These are phyloP conservation scores for Parazoanthus swiftii DNA, from an alignment of 92 coral and sea anemone genomes.

Conservation along the genomic window DNA sequence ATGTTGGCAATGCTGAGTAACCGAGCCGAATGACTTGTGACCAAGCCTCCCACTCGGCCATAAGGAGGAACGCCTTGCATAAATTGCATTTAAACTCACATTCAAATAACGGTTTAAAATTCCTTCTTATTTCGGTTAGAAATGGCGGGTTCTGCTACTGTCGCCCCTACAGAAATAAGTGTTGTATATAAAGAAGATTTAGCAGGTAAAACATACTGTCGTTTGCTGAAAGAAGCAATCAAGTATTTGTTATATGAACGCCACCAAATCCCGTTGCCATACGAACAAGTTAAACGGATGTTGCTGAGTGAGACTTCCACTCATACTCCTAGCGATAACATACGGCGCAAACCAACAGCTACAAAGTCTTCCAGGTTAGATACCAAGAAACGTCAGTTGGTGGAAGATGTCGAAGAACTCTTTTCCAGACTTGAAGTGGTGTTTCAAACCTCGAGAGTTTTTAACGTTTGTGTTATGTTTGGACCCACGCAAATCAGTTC, in stretches of 20 bases:
- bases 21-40: slow-evolving; percentile 23
- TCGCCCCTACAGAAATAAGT: slow-evolving; percentile 42
- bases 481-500: slow-evolving; percentile 97
- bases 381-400: slow-evolving; percentile 63
- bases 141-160: slow-evolving; percentile 45
- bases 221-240: slow-evolving; percentile 71
- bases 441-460: slow-evolving; percentile 58
- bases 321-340: slow-evolving; percentile 28
- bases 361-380: slow-evolving; percentile 46
- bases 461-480: slow-evolving; percentile 66
- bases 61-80: background rate
- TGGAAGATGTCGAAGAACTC: slow-evolving; percentile 61
- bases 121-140: background rate
- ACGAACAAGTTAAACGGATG: slow-evolving; percentile 71
- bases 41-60: background rate
- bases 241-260: slow-evolving; percentile 88
- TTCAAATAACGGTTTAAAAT: background rate
- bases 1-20: slow-evolving; percentile 69
- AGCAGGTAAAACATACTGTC: slow-evolving; percentile 45
- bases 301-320: slow-evolving; percentile 37
- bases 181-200: slow-evolving; percentile 57
- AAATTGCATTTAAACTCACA: background rate
- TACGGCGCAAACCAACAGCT: slow-evolving; percentile 41
- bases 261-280: slow-evolving; percentile 87
- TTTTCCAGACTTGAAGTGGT: slow-evolving; percentile 72